Evolutionary conservation across 1,140 invertebrate species (phyloP), one percentile per base, ranked within the genome.

Genomic region (Drosophila bifasciata): DNA sequence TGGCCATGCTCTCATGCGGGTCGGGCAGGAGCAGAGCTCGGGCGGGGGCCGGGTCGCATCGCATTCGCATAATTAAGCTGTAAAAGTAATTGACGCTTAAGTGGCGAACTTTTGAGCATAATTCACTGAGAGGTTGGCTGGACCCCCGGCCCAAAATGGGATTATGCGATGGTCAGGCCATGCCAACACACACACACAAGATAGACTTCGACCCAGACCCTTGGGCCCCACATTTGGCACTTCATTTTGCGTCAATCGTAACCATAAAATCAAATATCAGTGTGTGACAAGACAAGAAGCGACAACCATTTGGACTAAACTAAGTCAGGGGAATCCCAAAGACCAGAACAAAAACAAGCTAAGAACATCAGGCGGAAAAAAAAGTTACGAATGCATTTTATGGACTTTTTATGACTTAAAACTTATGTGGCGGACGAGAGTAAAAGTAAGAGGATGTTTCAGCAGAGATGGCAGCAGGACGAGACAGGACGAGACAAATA

Each of bases 381-480:
- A 85, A 86, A 88, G 60, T 83, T 88, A 51, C 40, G 66, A 88
- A 88, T 88, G 83, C 83, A 88, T 88, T 88, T 88, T 88, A 88
- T 88, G 75, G 75, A 76, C 84, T 88, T 88, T 88, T 88, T 88
- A 88, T 80, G 83, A 88, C 79, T 88, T 63, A 51, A 88, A 88
- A 88, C 83, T 88, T 88, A 88, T 88, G 83, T 79, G 84, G 51
- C 69, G 57, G 61, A 45, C 76, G 62, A 59, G 67, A 61, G 60
- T 36, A 56, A 3, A 44, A 32, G 17, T 36, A 56, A 3, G 49
- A 32, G 17, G 9, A 36, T 36, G 32, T 36, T 11, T 9, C 23
- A 41, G 60, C 46, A 55, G 32, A 44, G 51, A 19, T 17, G 32
- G 36, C 16, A 53, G 56, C 55, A 58, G n/a, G n/a, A n/a, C n/a